Base-by-base conservation (phyloP, 2,888 invertebrate species). In the Eutolmus rufibarbis region DNA sequence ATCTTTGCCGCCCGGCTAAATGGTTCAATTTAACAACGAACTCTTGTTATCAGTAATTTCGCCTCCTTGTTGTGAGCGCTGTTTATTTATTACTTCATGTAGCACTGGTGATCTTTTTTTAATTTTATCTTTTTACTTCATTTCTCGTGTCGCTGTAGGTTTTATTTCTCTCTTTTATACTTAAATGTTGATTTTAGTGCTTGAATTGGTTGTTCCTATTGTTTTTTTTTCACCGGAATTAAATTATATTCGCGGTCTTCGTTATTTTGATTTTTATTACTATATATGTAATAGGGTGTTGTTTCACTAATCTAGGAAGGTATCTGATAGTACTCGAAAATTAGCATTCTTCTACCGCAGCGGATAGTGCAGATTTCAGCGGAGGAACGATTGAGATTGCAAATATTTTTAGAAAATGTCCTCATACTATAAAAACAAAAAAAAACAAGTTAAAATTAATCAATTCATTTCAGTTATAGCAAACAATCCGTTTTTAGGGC, bases 31-130 rank as follows among this genome's bases (percentile, higher is more conserved):
- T 78, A 87, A 86, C 86, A 86, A 87, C 87, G 74, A 87, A 87
- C 74, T 87, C 87, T 87, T 81, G 87, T 87, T 87, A 87, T 87
- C 87, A 87, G 87, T 87, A 87, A 87, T 87, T 86, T 87, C 79
- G 87, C 78, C 87, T 87, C 87, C 87, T 87, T 87, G 87, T 81
- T 87, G 66, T 81, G 43, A 86, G 51, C 76, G 86, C 56, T 76
- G 86, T 86, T 86, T 76, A 77, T 86, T 86, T 56, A 77, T 86
- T 77, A 34, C 86, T 76, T 77, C 56, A 57, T 77, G 56, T 37
- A 34, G 16, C 56, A 34, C 74, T n/a, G 28, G 43, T 46, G 43
- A 31, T 31, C 74, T 16, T 76, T 86, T 46, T 46, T 19, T 14
- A 19, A 31, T 86, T 76, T 86, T 46, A 8, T 31, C 23, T 31